These are phyloP conservation scores for Melieria picta DNA, from an alignment of 2,888 invertebrate species.

Conservation along the genomic window DNA sequence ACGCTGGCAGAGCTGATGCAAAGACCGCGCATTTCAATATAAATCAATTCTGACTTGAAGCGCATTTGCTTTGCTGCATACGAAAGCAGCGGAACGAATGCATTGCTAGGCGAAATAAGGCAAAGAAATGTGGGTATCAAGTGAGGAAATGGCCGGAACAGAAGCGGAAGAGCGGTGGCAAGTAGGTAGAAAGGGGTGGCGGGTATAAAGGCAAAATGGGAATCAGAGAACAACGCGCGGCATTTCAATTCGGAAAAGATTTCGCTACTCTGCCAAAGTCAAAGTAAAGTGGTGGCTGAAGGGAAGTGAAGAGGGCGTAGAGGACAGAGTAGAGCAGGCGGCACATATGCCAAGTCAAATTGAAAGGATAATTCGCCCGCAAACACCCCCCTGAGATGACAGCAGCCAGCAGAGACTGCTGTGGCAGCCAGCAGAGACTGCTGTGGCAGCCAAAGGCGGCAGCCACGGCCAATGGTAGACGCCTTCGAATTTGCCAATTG, in stretches of 20 bases:
- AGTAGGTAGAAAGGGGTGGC: too few relatives aligned
- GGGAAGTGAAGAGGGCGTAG: too few relatives aligned
- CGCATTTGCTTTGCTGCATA: constrained; percentile 45
- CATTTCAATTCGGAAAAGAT: constrained; percentile 20
- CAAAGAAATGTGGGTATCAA: not conserved
- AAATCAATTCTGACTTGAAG: constrained; percentile 56
- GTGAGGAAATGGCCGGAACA: not conserved
- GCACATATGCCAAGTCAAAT: constrained; percentile 65
- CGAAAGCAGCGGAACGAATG: constrained; percentile 41
- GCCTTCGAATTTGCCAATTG: constrained; percentile 64
- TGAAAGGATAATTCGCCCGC: constrained; percentile 66
- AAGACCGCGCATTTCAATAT: constrained; percentile 55
- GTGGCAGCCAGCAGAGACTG: constrained; percentile 9
- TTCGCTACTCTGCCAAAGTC: constrained; percentile 8
- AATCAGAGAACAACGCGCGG: constrained; percentile 1
- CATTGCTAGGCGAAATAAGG: not conserved
- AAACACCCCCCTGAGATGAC: constrained; percentile 60
- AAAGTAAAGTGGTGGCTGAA: not conserved
- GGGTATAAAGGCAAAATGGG: not conserved
- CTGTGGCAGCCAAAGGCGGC: constrained; percentile 7
- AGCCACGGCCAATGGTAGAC: constrained; percentile 47
- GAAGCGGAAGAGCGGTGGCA: not conserved
- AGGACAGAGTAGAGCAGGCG: constrained; percentile 17
- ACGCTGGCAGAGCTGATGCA: constrained; percentile 1
- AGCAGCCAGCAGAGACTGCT: constrained; percentile 31